Evolutionary conservation across 2,113 vertebrate genomes (phyloP).

Genomic region (Salvelinus alpinus): DNA sequence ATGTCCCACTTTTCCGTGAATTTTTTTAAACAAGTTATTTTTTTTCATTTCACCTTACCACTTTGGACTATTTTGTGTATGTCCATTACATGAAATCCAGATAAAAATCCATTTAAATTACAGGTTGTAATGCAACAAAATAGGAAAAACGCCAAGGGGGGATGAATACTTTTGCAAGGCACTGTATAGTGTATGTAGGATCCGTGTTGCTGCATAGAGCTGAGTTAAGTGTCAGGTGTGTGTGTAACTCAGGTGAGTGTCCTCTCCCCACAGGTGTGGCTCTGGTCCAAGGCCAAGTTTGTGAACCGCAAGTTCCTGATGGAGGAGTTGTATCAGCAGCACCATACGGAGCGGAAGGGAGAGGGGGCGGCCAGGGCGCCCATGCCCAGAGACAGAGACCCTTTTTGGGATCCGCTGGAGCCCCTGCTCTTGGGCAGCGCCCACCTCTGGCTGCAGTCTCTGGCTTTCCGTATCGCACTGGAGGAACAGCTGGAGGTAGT

Average conservation of each 20-base stretch:
- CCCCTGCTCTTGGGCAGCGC: slow-evolving; percentile 81
- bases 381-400: slow-evolving; percentile 72
- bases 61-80: no score
- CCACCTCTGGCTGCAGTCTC: slow-evolving; percentile 86
- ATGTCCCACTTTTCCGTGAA: no score
- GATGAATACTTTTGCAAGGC: no score
- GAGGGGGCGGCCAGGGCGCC: slow-evolving; percentile 25
- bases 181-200: neutral
- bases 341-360: slow-evolving; percentile 64
- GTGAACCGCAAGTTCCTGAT: slow-evolving; percentile 89
- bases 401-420: slow-evolving; percentile 88
- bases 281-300: slow-evolving; percentile 89
- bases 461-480: slow-evolving; percentile 79
- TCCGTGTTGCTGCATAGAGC: no score
- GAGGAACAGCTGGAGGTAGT: slow-evolving; percentile 82
- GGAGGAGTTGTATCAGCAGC: slow-evolving; percentile 84
- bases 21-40: no score
- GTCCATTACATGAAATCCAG: no score
- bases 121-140: no score
- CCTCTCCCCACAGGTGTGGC: slow-evolving; percentile 78
- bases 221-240: neutral
- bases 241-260: neutral
- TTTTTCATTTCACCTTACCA: no score
- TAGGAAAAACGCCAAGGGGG: no score
- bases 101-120: no score